phyloP scores from a whole-genome alignment of 2,888 invertebrate genomes.

The Eumerus sabulonum region DNA sequence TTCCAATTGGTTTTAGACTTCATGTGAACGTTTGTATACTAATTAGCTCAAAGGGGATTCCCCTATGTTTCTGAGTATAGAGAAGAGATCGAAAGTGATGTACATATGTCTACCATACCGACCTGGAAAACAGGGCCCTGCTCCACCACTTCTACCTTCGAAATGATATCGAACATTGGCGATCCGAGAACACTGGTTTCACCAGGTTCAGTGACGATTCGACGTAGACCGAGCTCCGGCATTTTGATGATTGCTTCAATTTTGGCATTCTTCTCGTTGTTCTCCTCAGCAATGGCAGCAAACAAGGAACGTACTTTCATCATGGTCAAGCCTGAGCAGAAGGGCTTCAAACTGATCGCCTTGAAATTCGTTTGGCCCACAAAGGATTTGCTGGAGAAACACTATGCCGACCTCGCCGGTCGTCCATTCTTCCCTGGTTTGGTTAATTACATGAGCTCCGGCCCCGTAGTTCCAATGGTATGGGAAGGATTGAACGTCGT shows the following conservation, averaged over 20 bases:
- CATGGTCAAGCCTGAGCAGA: conserved; percentile 98
- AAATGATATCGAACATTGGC: too few species aligned
- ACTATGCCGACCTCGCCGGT: conserved; percentile 94
- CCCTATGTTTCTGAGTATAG: too few species aligned
- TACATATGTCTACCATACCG: too few species aligned
- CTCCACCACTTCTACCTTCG: too few species aligned
- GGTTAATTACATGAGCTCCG: conserved; percentile 96
- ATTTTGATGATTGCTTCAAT: conserved; percentile 81
- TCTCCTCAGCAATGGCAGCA: conserved; percentile 84
- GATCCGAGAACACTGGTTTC: too few species aligned
- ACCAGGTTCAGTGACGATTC: too few species aligned
- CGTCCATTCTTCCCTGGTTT: conserved; percentile 97
- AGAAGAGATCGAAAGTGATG: too few species aligned
- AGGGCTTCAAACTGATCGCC: conserved; percentile 97
- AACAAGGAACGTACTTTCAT: conserved; percentile 96
- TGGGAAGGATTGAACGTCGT: conserved; percentile 98
- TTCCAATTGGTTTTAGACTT: too few species aligned
- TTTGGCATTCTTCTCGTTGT: conserved; percentile 82
- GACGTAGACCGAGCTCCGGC: conserved; percentile 38
- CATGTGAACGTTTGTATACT: too few species aligned
- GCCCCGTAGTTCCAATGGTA: conserved; percentile 96
- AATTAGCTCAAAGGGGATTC: too few species aligned
- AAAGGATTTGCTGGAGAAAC: conserved; percentile 75
- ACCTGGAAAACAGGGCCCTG: too few species aligned
- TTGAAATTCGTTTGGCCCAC: conserved; percentile 95